Conservation (phyloP, 1,140 invertebrate species). For the Streblospio benedicti region DNA sequence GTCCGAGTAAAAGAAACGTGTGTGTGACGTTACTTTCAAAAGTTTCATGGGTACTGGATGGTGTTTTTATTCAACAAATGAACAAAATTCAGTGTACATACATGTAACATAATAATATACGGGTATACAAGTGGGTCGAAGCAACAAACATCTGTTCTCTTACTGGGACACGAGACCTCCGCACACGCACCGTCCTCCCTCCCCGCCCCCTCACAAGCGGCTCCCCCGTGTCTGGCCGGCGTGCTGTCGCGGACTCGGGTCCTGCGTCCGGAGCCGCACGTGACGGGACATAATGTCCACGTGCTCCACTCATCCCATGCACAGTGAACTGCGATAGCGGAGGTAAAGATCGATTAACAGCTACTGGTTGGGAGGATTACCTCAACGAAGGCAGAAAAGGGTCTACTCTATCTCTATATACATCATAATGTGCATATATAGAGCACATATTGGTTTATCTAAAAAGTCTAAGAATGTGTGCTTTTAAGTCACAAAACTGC, state of each 20-base stretch:
- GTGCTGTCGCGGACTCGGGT: slow-evolving; percentile 20
- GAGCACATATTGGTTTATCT: no score
- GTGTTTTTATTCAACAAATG: background rate
- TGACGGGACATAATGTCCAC: slow-evolving; percentile 18
- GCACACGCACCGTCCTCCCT: background rate
- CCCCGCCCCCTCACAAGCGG: background rate
- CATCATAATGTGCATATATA: no score
- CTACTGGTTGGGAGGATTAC: no score
- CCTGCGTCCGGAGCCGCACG: slow-evolving; percentile 22
- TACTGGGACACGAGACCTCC: slow-evolving; percentile 7
- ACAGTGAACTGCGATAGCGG: slow-evolving; percentile 26
- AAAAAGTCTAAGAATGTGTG: no score
- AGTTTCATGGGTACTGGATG: background rate
- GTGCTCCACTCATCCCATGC: slow-evolving; percentile 20
- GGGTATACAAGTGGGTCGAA: background rate
- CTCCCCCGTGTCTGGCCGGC: slow-evolving; percentile 16
- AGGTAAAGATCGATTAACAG: no score
- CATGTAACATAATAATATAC: background rate
- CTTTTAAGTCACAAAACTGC: no score
- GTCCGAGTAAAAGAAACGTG: no score
- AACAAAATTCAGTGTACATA: background rate
- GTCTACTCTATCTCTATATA: no score
- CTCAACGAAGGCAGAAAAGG: no score
- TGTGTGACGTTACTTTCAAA: background rate
- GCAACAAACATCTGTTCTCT: background rate